Evolutionary conservation across 2,888 invertebrate genomes (phyloP).

Genomic region (Megaustenia siamemsis): DNA sequence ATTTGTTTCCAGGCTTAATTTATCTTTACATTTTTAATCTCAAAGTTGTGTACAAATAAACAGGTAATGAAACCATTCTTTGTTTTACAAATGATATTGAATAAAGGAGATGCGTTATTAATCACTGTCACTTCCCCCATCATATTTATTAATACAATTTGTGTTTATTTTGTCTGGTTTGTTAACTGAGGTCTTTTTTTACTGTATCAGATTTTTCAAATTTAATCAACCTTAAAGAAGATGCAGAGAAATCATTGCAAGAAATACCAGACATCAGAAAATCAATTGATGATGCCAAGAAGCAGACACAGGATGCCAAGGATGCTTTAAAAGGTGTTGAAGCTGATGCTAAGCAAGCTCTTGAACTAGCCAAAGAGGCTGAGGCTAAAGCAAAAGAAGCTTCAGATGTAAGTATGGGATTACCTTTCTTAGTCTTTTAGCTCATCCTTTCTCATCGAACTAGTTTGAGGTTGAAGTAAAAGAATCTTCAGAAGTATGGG

Average conservation of each 20-base stretch:
- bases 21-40: no score
- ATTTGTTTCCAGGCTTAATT: no score
- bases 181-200: no score
- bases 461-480: no score
- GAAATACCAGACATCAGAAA: conserved; percentile 88
- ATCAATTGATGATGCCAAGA: conserved; percentile 86
- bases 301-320: conserved; percentile 86
- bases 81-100: no score
- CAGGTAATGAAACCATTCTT: no score
- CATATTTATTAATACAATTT: no score
- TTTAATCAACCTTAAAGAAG: conserved; percentile 90
- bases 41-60: no score
- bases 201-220: conserved; percentile 88
- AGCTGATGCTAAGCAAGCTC: conserved; percentile 87
- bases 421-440: not conserved
- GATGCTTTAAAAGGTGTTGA: conserved; percentile 88
- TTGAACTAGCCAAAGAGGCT: conserved; percentile 88
- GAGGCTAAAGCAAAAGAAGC: conserved; percentile 89
- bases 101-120: no score
- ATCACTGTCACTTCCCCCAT: no score
- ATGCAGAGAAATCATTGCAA: conserved; percentile 88
- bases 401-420: conserved; percentile 83
- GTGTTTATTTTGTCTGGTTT: no score
- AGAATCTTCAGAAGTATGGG: no score
- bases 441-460: not conserved